A percentile compares a stretch with the other conserved stretches of the same genome.
Evolutionary conservation across 2,888 invertebrate species (phyloP).

Genomic region (Melanostoma mellinum): DNA sequence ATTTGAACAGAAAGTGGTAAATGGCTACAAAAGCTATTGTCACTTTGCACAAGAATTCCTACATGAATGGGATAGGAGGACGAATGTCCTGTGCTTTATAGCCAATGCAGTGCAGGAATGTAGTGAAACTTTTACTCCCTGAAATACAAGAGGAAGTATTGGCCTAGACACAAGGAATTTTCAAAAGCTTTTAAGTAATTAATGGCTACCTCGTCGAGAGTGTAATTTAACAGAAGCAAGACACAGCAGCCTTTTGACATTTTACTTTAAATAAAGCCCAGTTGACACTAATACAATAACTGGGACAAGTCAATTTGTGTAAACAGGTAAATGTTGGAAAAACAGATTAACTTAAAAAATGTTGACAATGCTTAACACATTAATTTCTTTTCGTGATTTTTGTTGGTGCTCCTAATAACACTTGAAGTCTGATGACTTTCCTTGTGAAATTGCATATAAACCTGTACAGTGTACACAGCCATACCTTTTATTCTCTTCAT

Average conservation of each 20-base stretch:
- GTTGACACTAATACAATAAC: conserved; percentile 29
- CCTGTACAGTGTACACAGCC: too few relatives aligned
- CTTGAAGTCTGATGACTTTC: too few relatives aligned
- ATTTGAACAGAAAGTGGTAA: conserved; percentile 54
- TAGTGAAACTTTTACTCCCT: conserved; percentile 1
- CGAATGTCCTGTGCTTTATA: conserved; percentile 14
- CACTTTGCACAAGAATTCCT: conserved; percentile 28
- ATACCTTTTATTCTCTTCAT: too few relatives aligned
- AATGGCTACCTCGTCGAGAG: conserved; percentile 49
- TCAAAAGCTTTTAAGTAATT: conserved; percentile 71
- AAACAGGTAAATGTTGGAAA: neutral
- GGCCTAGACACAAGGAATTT: conserved; percentile 54
- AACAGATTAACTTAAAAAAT: neutral
- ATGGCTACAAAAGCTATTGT: conserved; percentile 58
- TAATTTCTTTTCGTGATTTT: too few relatives aligned
- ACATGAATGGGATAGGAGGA: conserved; percentile 4
- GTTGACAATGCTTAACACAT: too few relatives aligned
- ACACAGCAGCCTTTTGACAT: conserved; percentile 14
- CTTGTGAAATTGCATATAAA: too few relatives aligned
- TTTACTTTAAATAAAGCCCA: conserved; percentile 12
- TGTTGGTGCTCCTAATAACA: too few relatives aligned
- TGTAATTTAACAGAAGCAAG: conserved; percentile 26
- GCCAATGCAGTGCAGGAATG: neutral
- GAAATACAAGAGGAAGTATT: conserved; percentile 26
- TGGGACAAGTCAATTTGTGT: conserved; percentile 6